Conservation (phyloP, 1,140 invertebrate species). For the Pogonomyrmex californicus region DNA sequence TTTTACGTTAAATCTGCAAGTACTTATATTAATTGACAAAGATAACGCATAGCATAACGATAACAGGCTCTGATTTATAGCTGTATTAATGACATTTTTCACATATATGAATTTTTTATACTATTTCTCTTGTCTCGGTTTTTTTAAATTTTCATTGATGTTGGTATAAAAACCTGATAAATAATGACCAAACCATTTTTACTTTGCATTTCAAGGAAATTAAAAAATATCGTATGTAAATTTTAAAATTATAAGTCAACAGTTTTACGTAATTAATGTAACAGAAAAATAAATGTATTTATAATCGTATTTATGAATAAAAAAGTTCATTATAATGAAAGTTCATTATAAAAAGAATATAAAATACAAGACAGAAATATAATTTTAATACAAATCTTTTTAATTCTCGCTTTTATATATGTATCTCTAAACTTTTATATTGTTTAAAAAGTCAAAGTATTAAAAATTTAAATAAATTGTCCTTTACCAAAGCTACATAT, state of each 20-base stretch:
- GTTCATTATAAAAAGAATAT: neutral
- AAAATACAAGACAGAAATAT: neutral
- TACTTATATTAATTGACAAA: neutral
- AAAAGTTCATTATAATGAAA: neutral
- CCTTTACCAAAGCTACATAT: too few species aligned
- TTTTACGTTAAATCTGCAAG: neutral
- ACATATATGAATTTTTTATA: neutral
- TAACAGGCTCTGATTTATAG: slow-evolving; percentile 4
- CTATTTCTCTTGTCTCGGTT: neutral
- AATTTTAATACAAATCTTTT: neutral
- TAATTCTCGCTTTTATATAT: neutral
- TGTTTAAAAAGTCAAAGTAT: too few species aligned
- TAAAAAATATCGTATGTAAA: neutral
- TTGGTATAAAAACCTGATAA: neutral
- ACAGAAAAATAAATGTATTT: neutral
- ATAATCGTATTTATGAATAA: neutral
- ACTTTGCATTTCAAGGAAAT: neutral
- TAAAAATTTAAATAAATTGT: neutral
- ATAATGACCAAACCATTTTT: neutral
- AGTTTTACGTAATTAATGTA: neutral
- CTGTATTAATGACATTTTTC: neutral
- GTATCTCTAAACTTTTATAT: neutral
- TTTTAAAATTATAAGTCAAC: neutral
- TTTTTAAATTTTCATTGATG: neutral
- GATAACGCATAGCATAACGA: neutral